A percentile compares a stretch with the other conserved stretches of the same genome.
Conservation (phyloP, 2,797 vertebrate species). For the Anableps anableps region DNA sequence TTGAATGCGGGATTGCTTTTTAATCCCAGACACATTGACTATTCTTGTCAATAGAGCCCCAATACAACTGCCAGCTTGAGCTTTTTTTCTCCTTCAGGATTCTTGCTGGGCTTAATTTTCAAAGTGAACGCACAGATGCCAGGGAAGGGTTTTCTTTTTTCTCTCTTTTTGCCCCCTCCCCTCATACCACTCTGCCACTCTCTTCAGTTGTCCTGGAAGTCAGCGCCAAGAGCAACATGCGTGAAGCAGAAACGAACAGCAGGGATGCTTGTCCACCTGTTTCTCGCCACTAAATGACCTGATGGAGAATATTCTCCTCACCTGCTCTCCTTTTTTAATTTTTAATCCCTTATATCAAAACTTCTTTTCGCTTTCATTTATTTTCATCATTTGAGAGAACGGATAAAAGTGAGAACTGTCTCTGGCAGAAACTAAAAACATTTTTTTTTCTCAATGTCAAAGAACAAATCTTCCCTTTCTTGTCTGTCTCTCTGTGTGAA, state of each 20-base stretch:
- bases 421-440: conserved; percentile 36
- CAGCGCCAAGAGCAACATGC: conserved; percentile 79
- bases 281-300: conserved; percentile 67
- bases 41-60: conserved; percentile 85
- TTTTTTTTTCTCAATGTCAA: conserved; percentile 33
- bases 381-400: conserved; percentile 18
- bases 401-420: conserved; percentile 23
- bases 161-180: conserved; percentile 39
- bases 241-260: conserved; percentile 78
- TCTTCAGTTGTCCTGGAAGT: conserved; percentile 72
- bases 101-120: conserved; percentile 87
- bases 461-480: conserved; percentile 54
- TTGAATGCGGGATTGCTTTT: conserved; percentile 85
- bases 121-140: conserved; percentile 86
- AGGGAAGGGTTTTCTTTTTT: conserved; percentile 71
- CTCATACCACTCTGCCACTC: conserved; percentile 40
- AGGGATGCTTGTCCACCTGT: conserved; percentile 72
- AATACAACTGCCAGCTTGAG: conserved; percentile 85
- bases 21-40: conserved; percentile 85
- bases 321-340: conserved; percentile 46
- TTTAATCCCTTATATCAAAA: conserved; percentile 18
- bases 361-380: conserved; percentile 12
- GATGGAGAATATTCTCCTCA: conserved; percentile 58
- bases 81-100: conserved; percentile 76
- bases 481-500: conserved; percentile 60